These are phyloP conservation scores for Enteromius treurensis DNA, from an alignment of 2,797 vertebrate genomes.

Conservation along the genomic window DNA sequence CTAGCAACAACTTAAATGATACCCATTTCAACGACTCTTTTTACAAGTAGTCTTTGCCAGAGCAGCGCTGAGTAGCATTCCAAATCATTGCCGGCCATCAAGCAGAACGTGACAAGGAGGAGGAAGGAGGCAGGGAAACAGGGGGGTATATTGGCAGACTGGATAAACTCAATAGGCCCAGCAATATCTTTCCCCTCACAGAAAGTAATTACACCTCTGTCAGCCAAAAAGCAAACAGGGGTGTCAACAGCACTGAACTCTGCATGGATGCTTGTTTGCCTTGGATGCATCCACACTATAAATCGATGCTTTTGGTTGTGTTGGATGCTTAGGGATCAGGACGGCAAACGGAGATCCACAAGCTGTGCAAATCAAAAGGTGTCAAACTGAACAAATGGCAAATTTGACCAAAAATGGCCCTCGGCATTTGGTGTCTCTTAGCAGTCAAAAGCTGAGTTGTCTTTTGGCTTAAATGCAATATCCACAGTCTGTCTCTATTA, in stretches of 20 bases:
- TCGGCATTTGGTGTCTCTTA: background rate
- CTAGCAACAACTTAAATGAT: background rate
- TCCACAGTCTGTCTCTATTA: background rate
- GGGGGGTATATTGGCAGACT: slow-evolving; percentile 37
- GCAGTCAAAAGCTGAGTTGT: slow-evolving; percentile 5
- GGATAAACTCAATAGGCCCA: slow-evolving; percentile 37
- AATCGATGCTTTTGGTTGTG: slow-evolving; percentile 27
- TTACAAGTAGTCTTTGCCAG: slow-evolving; percentile 22
- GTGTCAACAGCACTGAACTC: slow-evolving; percentile 55
- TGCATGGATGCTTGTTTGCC: slow-evolving; percentile 39
- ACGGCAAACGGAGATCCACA: background rate
- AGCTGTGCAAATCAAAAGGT: slow-evolving; percentile 36
- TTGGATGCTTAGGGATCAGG: background rate
- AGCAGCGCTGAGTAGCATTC: slow-evolving; percentile 56
- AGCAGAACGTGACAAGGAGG: background rate
- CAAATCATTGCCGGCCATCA: slow-evolving; percentile 37
- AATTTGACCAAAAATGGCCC: background rate
- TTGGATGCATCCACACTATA: slow-evolving; percentile 27
- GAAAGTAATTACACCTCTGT: slow-evolving; percentile 60
- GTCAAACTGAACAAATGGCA: background rate
- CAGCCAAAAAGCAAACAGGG: slow-evolving; percentile 53
- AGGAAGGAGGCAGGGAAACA: background rate
- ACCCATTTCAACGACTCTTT: slow-evolving; percentile 33
- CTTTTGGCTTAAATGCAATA: background rate
- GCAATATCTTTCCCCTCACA: slow-evolving; percentile 48